A percentile compares a stretch with the other conserved stretches of the same genome.
These are phyloP conservation scores for Tubulanus polymorphus DNA, from an alignment of 2,888 invertebrate species.

Conservation along the genomic window DNA sequence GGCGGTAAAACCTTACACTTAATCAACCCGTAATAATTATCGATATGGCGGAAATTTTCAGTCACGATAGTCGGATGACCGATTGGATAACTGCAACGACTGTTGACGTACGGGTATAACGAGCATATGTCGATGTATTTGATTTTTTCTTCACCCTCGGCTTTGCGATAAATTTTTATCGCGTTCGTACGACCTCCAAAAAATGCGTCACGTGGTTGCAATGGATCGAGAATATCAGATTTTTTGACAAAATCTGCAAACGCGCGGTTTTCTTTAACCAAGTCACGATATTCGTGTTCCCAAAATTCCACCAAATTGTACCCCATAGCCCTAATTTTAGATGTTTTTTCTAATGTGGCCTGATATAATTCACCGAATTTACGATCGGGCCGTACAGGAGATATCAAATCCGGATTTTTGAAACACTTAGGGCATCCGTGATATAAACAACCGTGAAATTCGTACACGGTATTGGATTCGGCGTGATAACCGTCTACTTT, in stretches of 20 bases:
- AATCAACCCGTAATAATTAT: conserved; percentile 29
- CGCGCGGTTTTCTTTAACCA: conserved; percentile 14
- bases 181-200: conserved; percentile 32
- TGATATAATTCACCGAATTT: conserved; percentile 4
- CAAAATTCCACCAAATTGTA: conserved; percentile 21
- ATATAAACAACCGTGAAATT: conserved; percentile 23
- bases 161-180: conserved; percentile 24
- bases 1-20: conserved; percentile 33
- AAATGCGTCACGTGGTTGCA: conserved; percentile 30
- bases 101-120: conserved; percentile 32
- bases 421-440: conserved; percentile 25
- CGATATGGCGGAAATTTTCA: conserved; percentile 2
- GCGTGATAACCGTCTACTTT: conserved; percentile 20
- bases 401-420: background rate
- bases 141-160: conserved; percentile 19
- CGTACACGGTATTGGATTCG: conserved; percentile 15
- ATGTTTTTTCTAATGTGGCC: conserved; percentile 14
- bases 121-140: conserved; percentile 23
- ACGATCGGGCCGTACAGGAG: too few relatives aligned
- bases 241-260: conserved; percentile 17
- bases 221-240: conserved; percentile 18
- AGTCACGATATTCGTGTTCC: conserved; percentile 25
- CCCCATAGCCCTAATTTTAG: conserved; percentile 11
- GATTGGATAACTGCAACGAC: conserved; percentile 25
- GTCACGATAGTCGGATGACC: conserved; percentile 29